Percentiles rank a stretch among this genome's conserved stretches.
Conservation (phyloP, 2,113 vertebrate species). For the Microcebus jonahi region DNA sequence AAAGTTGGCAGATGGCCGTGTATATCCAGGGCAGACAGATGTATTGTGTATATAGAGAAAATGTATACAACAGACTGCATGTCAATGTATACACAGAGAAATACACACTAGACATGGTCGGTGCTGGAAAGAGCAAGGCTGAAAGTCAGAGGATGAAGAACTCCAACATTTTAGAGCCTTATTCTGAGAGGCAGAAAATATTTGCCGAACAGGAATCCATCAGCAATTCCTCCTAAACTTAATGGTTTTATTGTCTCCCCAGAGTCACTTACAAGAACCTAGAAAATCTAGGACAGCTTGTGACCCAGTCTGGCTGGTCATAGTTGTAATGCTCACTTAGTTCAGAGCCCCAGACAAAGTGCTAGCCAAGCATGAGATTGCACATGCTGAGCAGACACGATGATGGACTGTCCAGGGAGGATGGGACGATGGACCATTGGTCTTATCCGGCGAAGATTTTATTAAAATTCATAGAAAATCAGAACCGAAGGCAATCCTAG, state of each 20-base stretch:
- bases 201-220: neutral
- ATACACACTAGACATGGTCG: neutral
- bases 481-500: neutral
- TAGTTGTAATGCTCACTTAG: neutral
- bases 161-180: neutral
- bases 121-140: neutral
- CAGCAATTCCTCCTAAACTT: neutral
- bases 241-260: constrained; percentile 5
- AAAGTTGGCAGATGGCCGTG: neutral
- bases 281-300: neutral
- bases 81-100: constrained; percentile 47
- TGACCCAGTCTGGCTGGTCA: neutral
- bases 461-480: constrained; percentile 23
- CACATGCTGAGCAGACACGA: neutral
- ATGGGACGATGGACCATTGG: neutral
- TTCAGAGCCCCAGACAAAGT: neutral
- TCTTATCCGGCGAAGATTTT: neutral
- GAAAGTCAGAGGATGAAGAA: neutral
- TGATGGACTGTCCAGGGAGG: neutral
- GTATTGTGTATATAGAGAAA: neutral
- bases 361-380: too few relatives aligned
- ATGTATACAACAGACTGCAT: neutral
- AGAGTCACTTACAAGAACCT: neutral
- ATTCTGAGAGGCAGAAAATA: neutral
- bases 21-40: neutral